phyloP scores from a whole-genome alignment of 1,140 invertebrate species.

The Vanessa atalanta region DNA sequence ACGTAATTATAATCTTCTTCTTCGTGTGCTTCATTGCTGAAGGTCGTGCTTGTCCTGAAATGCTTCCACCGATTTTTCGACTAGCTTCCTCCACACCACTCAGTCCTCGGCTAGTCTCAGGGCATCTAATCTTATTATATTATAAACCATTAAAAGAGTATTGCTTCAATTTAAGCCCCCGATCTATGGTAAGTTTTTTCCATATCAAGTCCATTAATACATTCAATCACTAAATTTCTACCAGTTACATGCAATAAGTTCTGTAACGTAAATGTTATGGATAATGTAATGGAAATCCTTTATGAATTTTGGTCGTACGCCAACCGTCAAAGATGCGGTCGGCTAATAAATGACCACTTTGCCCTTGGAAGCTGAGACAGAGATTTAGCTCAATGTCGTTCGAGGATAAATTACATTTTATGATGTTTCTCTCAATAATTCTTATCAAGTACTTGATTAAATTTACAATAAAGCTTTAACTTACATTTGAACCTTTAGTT shows the following conservation, averaged over 20 bases:
- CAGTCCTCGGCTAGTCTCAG: too few species aligned
- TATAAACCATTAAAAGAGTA: too few species aligned
- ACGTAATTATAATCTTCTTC: too few species aligned
- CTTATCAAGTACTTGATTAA: not conserved
- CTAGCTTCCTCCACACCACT: too few species aligned
- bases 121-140: too few species aligned
- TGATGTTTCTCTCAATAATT: not conserved
- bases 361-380: slow-evolving; percentile 13
- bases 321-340: slow-evolving; percentile 4
- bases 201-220: not conserved
- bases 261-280: not conserved
- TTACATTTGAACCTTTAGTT: too few species aligned
- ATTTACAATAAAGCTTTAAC: not conserved
- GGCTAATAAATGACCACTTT: slow-evolving; percentile 21
- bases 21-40: too few species aligned
- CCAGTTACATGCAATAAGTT: not conserved
- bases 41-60: too few species aligned
- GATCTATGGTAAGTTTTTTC: too few species aligned
- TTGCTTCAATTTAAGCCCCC: too few species aligned
- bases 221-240: not conserved
- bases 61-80: too few species aligned
- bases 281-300: slow-evolving; percentile 13
- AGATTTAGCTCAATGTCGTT: slow-evolving; percentile 2
- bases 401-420: not conserved
- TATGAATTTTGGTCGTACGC: slow-evolving; percentile 26